Conservation (phyloP, 2,797 vertebrate genomes). For the Gymnothorax reevesii region DNA sequence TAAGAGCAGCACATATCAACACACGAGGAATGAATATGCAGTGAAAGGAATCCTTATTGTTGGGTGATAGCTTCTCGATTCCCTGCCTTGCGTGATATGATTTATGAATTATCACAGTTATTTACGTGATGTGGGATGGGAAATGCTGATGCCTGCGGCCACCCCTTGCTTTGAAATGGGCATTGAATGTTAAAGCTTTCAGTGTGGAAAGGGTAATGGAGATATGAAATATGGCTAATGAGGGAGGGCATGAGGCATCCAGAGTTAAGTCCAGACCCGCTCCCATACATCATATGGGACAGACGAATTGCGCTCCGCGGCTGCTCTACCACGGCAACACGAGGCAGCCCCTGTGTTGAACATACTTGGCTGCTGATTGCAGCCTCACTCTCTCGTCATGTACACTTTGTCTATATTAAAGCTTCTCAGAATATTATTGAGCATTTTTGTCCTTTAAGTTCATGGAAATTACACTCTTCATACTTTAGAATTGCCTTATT, state of each 20-base stretch:
- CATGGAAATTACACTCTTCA: neutral
- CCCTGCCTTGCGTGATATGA: neutral
- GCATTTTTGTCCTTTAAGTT: neutral
- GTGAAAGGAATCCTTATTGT: neutral
- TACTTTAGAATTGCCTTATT: neutral
- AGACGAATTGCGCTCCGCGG: neutral
- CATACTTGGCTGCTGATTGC: neutral
- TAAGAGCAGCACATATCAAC: neutral
- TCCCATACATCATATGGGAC: neutral
- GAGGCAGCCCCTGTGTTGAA: neutral
- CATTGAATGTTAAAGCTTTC: neutral
- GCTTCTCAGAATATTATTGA: neutral
- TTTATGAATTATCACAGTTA: neutral
- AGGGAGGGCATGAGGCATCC: neutral
- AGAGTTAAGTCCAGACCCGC: neutral
- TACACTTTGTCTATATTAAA: neutral
- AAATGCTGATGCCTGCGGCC: neutral
- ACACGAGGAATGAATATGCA: neutral
- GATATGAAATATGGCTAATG: neutral
- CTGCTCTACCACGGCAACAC: neutral
- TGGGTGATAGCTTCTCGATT: neutral
- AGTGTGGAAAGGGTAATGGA: neutral
- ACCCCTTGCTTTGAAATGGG: neutral
- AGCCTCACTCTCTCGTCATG: neutral
- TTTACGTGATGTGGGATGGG: slow-evolving; percentile 6